Evolutionary conservation across 2,888 invertebrate genomes (phyloP).

Genomic region (Latheticus oryzae): DNA sequence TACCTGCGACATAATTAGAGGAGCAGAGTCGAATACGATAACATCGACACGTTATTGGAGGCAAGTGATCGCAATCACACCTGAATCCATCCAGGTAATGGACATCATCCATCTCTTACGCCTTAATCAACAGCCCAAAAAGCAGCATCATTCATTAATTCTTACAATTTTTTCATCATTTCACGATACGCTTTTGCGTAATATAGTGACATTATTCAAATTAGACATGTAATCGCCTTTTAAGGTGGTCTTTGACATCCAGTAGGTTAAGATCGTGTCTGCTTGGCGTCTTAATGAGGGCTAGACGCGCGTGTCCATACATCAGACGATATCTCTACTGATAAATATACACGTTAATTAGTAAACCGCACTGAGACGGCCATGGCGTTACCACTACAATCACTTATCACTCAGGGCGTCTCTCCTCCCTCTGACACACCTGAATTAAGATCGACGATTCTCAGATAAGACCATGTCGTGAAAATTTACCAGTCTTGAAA

Average conservation of each 20-base stretch:
- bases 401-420: slow-evolving; percentile 40
- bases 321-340: slow-evolving; percentile 59
- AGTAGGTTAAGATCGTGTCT: slow-evolving; percentile 58
- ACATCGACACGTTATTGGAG: slow-evolving; percentile 54
- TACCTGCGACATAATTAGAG: slow-evolving; percentile 54
- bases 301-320: slow-evolving; percentile 63
- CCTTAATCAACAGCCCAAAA: slow-evolving; percentile 50
- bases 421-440: slow-evolving; percentile 8
- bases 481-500: too few relatives aligned
- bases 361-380: slow-evolving; percentile 46
- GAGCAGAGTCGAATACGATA: slow-evolving; percentile 44
- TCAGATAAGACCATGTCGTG: slow-evolving; percentile 30
- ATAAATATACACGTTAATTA: slow-evolving; percentile 56
- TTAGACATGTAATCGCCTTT: slow-evolving; percentile 31
- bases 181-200: background rate
- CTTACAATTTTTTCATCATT: background rate
- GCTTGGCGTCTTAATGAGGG: slow-evolving; percentile 64
- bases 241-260: slow-evolving; percentile 44
- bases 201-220: slow-evolving; percentile 34
- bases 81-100: slow-evolving; percentile 50
- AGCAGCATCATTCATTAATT: too few relatives aligned
- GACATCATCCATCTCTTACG: slow-evolving; percentile 51
- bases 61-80: slow-evolving; percentile 56
- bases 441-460: slow-evolving; percentile 28
- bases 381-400: slow-evolving; percentile 41